Evolutionary conservation across 2,888 invertebrate species (phyloP).

Genomic region (Macrosoma leucophasiata): DNA sequence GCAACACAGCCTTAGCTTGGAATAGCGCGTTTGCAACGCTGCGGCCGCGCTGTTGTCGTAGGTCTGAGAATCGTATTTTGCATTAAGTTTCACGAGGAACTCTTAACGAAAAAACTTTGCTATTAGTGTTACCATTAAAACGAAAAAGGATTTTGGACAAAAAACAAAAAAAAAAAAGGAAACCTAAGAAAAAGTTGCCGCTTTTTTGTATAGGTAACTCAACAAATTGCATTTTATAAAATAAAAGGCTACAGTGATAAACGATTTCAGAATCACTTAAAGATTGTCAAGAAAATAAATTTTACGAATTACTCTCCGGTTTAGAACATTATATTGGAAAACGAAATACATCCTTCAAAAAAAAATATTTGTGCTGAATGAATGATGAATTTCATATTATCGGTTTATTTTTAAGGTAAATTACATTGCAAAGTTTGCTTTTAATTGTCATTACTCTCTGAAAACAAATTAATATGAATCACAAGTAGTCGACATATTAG

Average conservation of each 20-base stretch:
- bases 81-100: constrained; percentile 11
- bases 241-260: constrained; percentile 10
- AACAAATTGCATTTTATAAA: constrained; percentile 12
- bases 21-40: constrained; percentile 13
- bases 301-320: constrained; percentile 6
- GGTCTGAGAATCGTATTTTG: constrained; percentile 12
- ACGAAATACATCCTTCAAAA: constrained; percentile 5
- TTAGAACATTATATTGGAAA: constrained; percentile 7
- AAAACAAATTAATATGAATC: constrained; percentile 14
- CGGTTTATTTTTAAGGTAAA: too few species aligned
- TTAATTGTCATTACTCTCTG: constrained; percentile 11
- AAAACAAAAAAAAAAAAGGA: constrained; percentile 8
- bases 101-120: constrained; percentile 8
- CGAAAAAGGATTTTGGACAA: constrained; percentile 7
- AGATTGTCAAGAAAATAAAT: constrained; percentile 10
- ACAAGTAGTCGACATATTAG: constrained; percentile 15
- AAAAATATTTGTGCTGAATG: constrained; percentile 5
- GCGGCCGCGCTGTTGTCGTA: constrained; percentile 11
- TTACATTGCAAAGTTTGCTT: constrained; percentile 10
- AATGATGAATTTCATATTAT: too few species aligned
- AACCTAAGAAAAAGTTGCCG: constrained; percentile 10
- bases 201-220: constrained; percentile 11
- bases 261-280: constrained; percentile 10
- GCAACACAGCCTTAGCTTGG: too few species aligned
- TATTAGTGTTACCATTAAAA: constrained; percentile 11